Percentiles rank a stretch among this genome's conserved stretches.
Conservation (phyloP, 2,888 invertebrate genomes). For the Rhingia campestris region DNA sequence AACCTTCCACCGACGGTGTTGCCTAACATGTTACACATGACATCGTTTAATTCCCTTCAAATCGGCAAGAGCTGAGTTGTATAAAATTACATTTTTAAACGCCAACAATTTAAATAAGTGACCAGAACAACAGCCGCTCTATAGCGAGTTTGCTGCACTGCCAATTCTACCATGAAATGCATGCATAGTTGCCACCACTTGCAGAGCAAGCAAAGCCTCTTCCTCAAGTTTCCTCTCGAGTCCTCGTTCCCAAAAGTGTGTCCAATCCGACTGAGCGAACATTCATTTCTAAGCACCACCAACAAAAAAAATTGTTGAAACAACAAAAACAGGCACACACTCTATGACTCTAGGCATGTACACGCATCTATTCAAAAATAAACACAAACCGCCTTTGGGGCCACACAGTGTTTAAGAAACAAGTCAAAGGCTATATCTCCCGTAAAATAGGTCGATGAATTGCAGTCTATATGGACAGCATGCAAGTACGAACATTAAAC, state of each 20-base stretch:
- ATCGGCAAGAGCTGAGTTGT: constrained; percentile 3
- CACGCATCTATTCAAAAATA: constrained; percentile 66
- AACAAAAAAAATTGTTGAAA: background rate
- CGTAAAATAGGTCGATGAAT: constrained; percentile 70
- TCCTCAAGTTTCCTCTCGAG: constrained; percentile 45
- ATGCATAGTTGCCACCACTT: constrained; percentile 36
- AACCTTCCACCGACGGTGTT: constrained; percentile 30
- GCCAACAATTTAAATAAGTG: constrained; percentile 62
- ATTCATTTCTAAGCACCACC: background rate
- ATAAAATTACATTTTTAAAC: constrained; percentile 61
- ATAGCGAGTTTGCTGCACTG: constrained; percentile 34
- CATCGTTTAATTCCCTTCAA: constrained; percentile 40
- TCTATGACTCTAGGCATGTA: background rate
- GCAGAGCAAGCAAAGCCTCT: constrained; percentile 20
- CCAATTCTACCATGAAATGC: constrained; percentile 67
- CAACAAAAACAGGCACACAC: constrained; percentile 5
- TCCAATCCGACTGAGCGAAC: constrained; percentile 28
- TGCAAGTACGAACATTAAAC: constrained; percentile 19
- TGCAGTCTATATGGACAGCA: constrained; percentile 49
- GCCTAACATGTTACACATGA: constrained; percentile 71
- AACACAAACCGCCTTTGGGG: constrained; percentile 53
- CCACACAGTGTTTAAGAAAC: constrained; percentile 21
- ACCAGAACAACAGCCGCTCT: constrained; percentile 62
- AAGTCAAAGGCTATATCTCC: constrained; percentile 60
- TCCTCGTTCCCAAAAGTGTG: constrained; percentile 50